Percentiles rank a stretch among this genome's conserved stretches.
These are phyloP conservation scores for Semaprochilodus insignis DNA, from an alignment of 2,797 vertebrate genomes.

Conservation along the genomic window DNA sequence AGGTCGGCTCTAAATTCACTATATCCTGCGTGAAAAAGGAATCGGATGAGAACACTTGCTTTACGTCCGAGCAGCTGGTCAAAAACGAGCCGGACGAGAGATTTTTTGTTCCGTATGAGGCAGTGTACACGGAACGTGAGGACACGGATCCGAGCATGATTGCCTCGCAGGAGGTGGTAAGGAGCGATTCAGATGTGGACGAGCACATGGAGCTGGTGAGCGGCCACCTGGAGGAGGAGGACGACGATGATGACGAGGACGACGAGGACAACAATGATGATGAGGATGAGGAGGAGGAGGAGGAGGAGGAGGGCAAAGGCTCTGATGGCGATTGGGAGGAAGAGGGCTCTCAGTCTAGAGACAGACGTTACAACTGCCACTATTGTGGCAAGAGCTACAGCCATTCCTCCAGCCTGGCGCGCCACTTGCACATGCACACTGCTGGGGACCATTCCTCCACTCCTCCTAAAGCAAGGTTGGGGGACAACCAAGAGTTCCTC, in stretches of 20 bases:
- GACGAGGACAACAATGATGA: conserved; percentile 6
- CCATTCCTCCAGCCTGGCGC: conserved; percentile 76
- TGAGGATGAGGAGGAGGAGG: not conserved
- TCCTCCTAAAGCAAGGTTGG: conserved; percentile 35
- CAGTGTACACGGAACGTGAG: conserved; percentile 76
- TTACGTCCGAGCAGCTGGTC: conserved; percentile 69
- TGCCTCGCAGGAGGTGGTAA: conserved; percentile 71
- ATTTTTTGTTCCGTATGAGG: conserved; percentile 79
- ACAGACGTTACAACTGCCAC: conserved; percentile 74
- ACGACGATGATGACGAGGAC: conserved; percentile 3
- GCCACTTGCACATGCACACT: conserved; percentile 57
- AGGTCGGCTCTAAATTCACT: conserved; percentile 80
- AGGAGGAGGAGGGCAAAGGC: conserved; percentile 48
- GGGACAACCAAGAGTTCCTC: conserved; percentile 69
- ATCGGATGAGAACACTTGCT: conserved; percentile 66
- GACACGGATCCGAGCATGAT: conserved; percentile 65
- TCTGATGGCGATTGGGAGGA: conserved; percentile 65
- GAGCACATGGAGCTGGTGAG: conserved; percentile 69
- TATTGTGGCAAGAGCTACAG: conserved; percentile 82
- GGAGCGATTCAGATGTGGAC: conserved; percentile 74
- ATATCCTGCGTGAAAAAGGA: conserved; percentile 81
- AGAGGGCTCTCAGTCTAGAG: conserved; percentile 65
- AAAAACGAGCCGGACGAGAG: conserved; percentile 74
- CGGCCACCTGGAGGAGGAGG: conserved; percentile 64
- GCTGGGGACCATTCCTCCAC: conserved; percentile 30